A percentile compares a stretch with the other conserved stretches of the same genome.
phyloP scores from a whole-genome alignment of 2,113 vertebrate species.

The Falco punctatus region DNA sequence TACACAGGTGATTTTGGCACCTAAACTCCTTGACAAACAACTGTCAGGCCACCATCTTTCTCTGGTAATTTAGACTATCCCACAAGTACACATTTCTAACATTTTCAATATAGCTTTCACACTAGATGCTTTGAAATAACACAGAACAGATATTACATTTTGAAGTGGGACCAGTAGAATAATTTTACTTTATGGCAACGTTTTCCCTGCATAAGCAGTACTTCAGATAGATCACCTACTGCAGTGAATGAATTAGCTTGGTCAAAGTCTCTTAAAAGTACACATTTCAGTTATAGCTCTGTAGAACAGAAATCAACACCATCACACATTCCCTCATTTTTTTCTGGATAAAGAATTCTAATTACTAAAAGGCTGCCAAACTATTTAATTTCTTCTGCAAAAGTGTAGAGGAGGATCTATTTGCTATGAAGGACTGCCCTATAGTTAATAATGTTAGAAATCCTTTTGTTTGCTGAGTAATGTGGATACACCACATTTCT shows the following conservation, averaged over 20 bases:
- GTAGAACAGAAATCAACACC: neutral
- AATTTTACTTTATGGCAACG: neutral
- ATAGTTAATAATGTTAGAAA: neutral
- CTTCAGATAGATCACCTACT: neutral
- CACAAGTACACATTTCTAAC: neutral
- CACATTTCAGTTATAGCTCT: neutral
- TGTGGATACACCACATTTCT: fast-evolving
- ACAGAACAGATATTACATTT: neutral
- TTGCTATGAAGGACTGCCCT: neutral
- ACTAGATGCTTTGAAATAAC: neutral
- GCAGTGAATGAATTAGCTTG: neutral
- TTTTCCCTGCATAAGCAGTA: neutral
- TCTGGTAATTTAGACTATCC: neutral
- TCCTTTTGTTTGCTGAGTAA: neutral
- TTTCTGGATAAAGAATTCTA: neutral
- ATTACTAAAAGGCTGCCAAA: neutral
- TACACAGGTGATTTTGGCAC: neutral
- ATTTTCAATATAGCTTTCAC: neutral
- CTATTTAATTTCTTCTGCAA: neutral
- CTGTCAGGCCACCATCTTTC: neutral
- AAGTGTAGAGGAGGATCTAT: neutral
- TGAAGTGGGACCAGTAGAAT: neutral
- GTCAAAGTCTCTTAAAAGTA: neutral
- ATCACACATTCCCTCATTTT: neutral
- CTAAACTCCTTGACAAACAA: neutral